Conservation (phyloP, 2,113 vertebrate species). For the Grantiella picta region DNA sequence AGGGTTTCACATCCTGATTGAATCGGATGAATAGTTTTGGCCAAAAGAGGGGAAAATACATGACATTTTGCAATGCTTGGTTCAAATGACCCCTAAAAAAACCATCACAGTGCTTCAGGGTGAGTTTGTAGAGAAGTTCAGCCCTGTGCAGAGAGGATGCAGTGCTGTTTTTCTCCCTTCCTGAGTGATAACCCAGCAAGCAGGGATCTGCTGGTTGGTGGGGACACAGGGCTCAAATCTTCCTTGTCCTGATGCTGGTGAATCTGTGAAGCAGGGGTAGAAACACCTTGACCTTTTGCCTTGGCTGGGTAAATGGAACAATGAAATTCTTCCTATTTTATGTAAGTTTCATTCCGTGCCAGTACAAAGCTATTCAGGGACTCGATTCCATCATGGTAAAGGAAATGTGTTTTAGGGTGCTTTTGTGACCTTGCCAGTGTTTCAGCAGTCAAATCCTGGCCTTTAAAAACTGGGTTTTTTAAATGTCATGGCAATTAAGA, state of each 20-base stretch:
- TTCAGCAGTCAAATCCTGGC: not conserved
- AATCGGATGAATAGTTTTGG: not conserved
- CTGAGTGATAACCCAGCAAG: not conserved
- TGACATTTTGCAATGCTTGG: not conserved
- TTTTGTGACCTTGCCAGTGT: not conserved
- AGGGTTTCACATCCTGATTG: not conserved
- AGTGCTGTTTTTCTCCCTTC: not conserved
- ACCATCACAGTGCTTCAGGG: not conserved
- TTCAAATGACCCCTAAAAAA: not conserved
- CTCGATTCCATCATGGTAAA: not conserved
- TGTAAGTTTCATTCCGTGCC: not conserved
- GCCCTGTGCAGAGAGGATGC: not conserved
- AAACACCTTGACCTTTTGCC: not conserved
- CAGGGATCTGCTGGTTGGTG: fast-evolving
- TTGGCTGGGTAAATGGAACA: not conserved
- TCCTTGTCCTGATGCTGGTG: not conserved
- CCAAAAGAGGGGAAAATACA: not conserved
- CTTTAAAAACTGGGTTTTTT: not conserved
- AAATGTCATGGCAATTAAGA: not conserved
- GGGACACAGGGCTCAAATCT: not conserved
- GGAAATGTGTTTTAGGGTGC: not conserved
- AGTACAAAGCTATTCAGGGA: not conserved
- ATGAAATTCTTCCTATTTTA: not conserved
- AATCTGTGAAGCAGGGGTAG: not conserved
- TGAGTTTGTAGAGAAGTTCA: not conserved